Base-by-base conservation (phyloP, 2,888 invertebrate species). In the Euclidia mi region DNA sequence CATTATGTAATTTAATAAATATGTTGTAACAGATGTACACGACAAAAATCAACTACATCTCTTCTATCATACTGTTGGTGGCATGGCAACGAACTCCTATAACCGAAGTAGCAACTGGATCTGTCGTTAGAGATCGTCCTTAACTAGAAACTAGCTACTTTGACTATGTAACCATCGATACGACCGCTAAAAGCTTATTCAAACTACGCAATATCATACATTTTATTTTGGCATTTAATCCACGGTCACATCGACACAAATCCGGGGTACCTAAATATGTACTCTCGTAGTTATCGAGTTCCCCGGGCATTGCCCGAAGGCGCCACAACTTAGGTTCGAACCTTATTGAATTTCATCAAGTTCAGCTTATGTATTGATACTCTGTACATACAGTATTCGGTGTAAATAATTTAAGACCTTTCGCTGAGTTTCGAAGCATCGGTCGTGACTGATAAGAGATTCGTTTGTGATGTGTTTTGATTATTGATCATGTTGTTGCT, bases 281-380 rank as follows among this genome's bases (percentile, higher is more conserved):
- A 43, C n/a, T 32, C 34, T 10, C 34, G 20, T 42, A 45, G 34
- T 34, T 12, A 34, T 14, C 15, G 44, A 57, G 65, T 57, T 51
- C 10, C n/a, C 12, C 14, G 14, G 12, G 7, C 34, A 12, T 31
- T 31, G 37, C 56, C 56, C 14, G 11, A 20, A 56, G 61, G 61
- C 11, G 29, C 29, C 31, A 20, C 34, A 14, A 29, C 34, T 29
- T 11, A 29, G 29, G 20, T 42, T 37, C 31, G 31, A 46, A 35
- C 48, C 10, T 41, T 47, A 53, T 44, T 41, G 25, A 44, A 40
- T 49, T 47, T 6, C 15, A 25, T 9, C 18, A 46, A 53, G 48
- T 29, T 29, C 29, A 29, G n/a, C 29, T 29, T 29, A 29, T 9
- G 47, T 44, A 55, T 47, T 59, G 40, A 60, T 56, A 61, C 51